Evolutionary conservation across 2,797 vertebrate genomes (phyloP), one percentile per base, ranked within the genome.

Genomic region (Aldrovandia affinis): DNA sequence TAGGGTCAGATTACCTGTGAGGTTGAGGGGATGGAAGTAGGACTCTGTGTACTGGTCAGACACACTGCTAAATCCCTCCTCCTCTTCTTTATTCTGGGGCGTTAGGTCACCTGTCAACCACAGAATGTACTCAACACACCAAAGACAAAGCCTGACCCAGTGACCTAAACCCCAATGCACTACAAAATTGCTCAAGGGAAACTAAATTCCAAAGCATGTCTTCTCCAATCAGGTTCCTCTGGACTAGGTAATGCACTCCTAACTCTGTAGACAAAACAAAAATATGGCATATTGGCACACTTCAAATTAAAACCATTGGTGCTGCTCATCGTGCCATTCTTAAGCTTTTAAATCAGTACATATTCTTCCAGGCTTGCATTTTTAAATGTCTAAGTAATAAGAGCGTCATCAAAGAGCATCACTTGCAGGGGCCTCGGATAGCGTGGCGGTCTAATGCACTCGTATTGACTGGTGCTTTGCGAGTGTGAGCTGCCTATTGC

Each of bases 11-110:
- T 30, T 96, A 99, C 98, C 98, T 79, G 92, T 96, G 89, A 99
- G 96, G 84, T 89, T 87, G 84, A 97, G 92, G 0, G 97, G 95
- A 18, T 98, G 97, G 93, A 99, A 99, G 92, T 95, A 95, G 78
- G 96, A 89, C 91, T 98, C 97, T 77, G 94, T 95, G 93, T 98
- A 97, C 86, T 97, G 96, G 85, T 96, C 95, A 0, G 96, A 97
- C 81, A 93, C 78, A 30, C 93, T 93, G 91, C 54, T 96, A 90
- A 95, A 95, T 55, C 94, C 89, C 36, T 92, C 92, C 79, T 95
- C 92, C 79, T 95, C 94, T 75, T 94, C 90, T 18, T 83, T 84
- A 86, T 65, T 84, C 87, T 94, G 95, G 63, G 87, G 81, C 81
- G 83, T 54, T 70, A 93, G 91, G 85, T 98, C 97, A 89, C 94